Percentiles rank a stretch among this genome's conserved stretches.
These are phyloP conservation scores for Priocnemis perturbator DNA, from an alignment of 2,888 invertebrate genomes.

Conservation along the genomic window DNA sequence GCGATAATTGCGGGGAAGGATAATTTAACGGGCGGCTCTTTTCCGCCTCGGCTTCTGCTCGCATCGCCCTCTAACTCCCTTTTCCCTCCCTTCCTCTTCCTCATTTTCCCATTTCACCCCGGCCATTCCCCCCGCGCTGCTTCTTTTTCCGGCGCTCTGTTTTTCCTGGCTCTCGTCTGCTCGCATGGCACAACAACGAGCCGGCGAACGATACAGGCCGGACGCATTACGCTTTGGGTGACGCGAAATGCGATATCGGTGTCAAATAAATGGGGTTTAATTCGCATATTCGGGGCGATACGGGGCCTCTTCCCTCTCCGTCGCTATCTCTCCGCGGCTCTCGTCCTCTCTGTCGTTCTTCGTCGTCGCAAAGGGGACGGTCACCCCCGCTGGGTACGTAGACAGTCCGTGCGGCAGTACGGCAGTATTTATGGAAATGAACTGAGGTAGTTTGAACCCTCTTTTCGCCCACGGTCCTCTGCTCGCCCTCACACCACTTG, in stretches of 20 bases:
- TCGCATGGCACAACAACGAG: slow-evolving; percentile 12
- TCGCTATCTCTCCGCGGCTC: slow-evolving; percentile 11
- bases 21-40: slow-evolving; percentile 61
- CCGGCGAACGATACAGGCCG: slow-evolving; percentile 20
- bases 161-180: slow-evolving; percentile 16
- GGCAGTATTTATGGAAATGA: slow-evolving; percentile 70
- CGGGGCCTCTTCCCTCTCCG: slow-evolving; percentile 5
- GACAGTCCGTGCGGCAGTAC: slow-evolving; percentile 51
- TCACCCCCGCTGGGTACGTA: slow-evolving; percentile 41
- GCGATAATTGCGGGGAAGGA: slow-evolving; percentile 62
- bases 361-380: slow-evolving; percentile 16
- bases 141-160: not conserved
- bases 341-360: slow-evolving; percentile 4
- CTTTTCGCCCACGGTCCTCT: slow-evolving; percentile 39
- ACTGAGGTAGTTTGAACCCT: slow-evolving; percentile 65
- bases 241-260: slow-evolving; percentile 59
- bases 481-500: slow-evolving; percentile 7
- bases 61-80: slow-evolving; percentile 30
- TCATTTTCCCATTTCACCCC: not conserved
- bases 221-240: slow-evolving; percentile 7
- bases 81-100: slow-evolving; percentile 14
- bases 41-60: slow-evolving; percentile 57
- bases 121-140: slow-evolving; percentile 10
- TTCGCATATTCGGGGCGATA: slow-evolving; percentile 43
- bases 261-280: slow-evolving; percentile 60